Percentiles rank a stretch among this genome's conserved stretches.
These are phyloP conservation scores for Chaenogobius annularis DNA, from an alignment of 2,113 vertebrate species.

Conservation along the genomic window DNA sequence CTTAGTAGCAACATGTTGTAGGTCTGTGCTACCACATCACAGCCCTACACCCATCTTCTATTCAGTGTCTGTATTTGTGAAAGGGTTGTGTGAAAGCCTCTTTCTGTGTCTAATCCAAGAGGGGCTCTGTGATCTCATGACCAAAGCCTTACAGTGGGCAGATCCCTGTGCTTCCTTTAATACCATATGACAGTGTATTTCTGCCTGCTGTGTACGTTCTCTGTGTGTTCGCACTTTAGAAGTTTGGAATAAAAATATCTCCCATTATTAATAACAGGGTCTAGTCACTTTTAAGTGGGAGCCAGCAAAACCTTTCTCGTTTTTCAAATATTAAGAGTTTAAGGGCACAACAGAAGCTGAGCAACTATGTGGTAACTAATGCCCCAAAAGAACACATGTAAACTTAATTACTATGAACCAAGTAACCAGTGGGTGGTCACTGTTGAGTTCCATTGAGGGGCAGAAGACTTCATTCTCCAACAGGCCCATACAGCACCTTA, in stretches of 20 bases:
- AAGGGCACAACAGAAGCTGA: too few relatives aligned
- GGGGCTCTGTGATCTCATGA: conserved; percentile 18
- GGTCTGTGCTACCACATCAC: conserved; percentile 4
- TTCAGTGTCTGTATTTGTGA: conserved; percentile 13
- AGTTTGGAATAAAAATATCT: conserved; percentile 33
- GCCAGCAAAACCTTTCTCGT: background rate
- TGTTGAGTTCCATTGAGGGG: too few relatives aligned
- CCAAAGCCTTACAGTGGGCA: conserved; percentile 2
- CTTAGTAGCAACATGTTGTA: conserved; percentile 1
- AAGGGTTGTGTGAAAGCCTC: conserved; percentile 11
- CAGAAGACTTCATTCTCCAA: too few relatives aligned
- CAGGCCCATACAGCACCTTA: too few relatives aligned
- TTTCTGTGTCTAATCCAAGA: conserved; percentile 10
- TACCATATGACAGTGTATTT: conserved; percentile 17
- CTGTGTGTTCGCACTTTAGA: conserved; percentile 35
- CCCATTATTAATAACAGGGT: conserved; percentile 36
- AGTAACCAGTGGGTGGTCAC: too few relatives aligned
- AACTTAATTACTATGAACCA: too few relatives aligned
- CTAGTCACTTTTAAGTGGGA: conserved; percentile 17
- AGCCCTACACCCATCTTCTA: background rate
- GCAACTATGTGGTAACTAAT: too few relatives aligned
- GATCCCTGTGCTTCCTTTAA: conserved; percentile 28
- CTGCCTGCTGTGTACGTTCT: conserved; percentile 24
- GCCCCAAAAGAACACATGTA: too few relatives aligned
- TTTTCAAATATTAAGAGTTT: too few relatives aligned